Evolutionary conservation across 2,888 invertebrate genomes (phyloP), one percentile per base, ranked within the genome.

Genomic region (Tinea semifulvella): DNA sequence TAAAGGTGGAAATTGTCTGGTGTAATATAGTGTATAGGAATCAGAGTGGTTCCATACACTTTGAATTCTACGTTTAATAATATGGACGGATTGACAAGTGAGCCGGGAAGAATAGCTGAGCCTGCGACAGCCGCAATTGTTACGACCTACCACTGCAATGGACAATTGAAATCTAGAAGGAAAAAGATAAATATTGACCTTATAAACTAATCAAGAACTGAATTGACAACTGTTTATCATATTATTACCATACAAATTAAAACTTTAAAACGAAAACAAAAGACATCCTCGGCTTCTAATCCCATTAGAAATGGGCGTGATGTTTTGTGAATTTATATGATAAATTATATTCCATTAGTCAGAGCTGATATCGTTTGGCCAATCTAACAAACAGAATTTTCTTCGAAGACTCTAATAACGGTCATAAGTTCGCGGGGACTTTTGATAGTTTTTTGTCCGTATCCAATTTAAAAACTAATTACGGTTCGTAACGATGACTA

Each of bases 391-490:
- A 36, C 18, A 36, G 36, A 36, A 10, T 36, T 36, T 36, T 36
- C 36, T 36, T 14, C 36, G 36, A 36, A 36, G 36, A 17, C 18
- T 36, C 28, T 42, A 47, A 45, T 71, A 70, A 70, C 67, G 57
- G 57, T 52, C 52, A 50, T 58, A 58, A 47, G 40, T 60, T 59
- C 58, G 65, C 67, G 70, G 68, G 60, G 67, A 28, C 67, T 67
- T 68, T 63, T 64, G 58, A 61, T 62, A 63, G 65, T 76, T 75
- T 63, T 75, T 72, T 67, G 65, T 63, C 58, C 47, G 52, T 60
- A 67, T 70, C 77, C 77, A 79, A 80, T 79, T 76, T 75, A 70
- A 75, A 77, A 80, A 74, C 73, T 80, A 79, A 80, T 80, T 73
- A 79, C 65, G 65, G 61, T 59, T 60, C 60, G 58, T 48, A 48